Evolutionary conservation across 2,888 invertebrate genomes (phyloP).

Genomic region (Papilio elwesi): DNA sequence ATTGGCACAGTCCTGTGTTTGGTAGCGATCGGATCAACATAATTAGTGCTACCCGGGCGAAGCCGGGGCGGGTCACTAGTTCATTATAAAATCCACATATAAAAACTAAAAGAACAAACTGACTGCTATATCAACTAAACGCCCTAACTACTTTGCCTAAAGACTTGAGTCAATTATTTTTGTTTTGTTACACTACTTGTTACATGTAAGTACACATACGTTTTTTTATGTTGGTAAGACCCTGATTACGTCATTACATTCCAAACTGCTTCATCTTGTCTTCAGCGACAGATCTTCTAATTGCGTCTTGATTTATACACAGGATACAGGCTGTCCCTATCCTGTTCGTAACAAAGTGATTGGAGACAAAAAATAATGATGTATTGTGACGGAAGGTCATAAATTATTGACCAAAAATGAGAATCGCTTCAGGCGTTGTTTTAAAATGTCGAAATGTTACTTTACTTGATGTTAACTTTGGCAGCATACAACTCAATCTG

Average conservation of each 20-base stretch:
- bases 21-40: no score
- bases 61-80: no score
- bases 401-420: not conserved
- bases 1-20: no score
- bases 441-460: not conserved
- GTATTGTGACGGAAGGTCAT: not conserved
- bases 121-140: no score
- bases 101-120: no score
- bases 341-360: conserved; percentile 3
- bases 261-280: not conserved
- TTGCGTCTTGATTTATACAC: conserved; percentile 12
- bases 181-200: no score
- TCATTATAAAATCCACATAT: no score
- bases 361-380: conserved; percentile 2
- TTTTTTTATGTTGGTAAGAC: no score
- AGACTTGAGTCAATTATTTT: no score
- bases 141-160: no score
- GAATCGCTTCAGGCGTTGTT: not conserved
- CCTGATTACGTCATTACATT: not conserved
- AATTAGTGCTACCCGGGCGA: no score
- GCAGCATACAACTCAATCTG: not conserved
- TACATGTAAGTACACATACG: no score
- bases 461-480: not conserved
- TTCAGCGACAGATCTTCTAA: conserved; percentile 3
- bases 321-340: conserved; percentile 22